Conservation (phyloP, 2,797 vertebrate species). For the Alcedo atthis region DNA sequence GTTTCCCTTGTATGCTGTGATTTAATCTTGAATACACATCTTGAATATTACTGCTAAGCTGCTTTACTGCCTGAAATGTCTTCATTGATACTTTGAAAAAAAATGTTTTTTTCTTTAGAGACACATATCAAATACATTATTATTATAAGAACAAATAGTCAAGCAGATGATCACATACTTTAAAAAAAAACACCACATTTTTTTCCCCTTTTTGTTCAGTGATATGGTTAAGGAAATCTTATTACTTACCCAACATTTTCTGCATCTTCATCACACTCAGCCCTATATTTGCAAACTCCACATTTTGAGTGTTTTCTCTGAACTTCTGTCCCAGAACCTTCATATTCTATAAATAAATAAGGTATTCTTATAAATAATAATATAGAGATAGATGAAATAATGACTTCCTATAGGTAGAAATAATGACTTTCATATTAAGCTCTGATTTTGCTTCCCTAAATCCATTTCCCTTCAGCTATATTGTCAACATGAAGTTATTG, state of each 20-base stretch:
- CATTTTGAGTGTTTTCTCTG: conserved; percentile 93
- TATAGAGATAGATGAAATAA: neutral
- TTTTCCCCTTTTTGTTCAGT: neutral
- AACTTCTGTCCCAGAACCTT: conserved; percentile 88
- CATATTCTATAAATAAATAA: conserved; percentile 78
- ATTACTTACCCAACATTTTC: conserved; percentile 92
- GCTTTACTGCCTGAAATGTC: neutral
- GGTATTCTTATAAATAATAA: neutral
- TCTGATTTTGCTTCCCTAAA: conserved; percentile 3
- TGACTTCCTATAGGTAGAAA: neutral
- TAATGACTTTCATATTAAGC: neutral
- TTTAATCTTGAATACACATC: neutral
- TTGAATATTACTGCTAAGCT: conserved; percentile 7
- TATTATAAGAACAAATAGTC: neutral
- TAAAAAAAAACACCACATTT: no score
- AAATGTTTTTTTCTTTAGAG: neutral
- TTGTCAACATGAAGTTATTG: neutral
- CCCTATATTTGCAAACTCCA: conserved; percentile 93
- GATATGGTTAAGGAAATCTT: neutral
- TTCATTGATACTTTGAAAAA: neutral
- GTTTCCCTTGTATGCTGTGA: neutral
- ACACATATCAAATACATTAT: neutral
- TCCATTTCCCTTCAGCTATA: neutral
- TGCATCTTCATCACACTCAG: conserved; percentile 94
- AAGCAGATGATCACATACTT: neutral